A percentile compares a stretch with the other conserved stretches of the same genome.
Conservation (phyloP, 1,140 invertebrate genomes). For the Zaprionus vittiger region DNA sequence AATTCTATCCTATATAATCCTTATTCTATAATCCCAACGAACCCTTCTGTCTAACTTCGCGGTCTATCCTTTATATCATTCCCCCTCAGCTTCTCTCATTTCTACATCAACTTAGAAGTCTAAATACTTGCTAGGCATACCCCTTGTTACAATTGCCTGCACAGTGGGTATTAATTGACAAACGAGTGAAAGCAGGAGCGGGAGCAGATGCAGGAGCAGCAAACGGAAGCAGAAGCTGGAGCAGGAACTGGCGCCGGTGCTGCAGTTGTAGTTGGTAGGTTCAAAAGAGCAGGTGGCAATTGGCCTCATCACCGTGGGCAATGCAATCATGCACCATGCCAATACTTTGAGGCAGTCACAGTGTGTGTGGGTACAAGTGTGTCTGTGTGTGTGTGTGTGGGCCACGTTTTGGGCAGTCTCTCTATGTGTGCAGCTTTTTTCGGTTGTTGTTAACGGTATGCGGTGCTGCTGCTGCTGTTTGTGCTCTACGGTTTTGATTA, state of each 20-base stretch:
- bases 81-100: too few species aligned
- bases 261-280: neutral
- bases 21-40: too few species aligned
- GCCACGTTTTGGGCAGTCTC: neutral
- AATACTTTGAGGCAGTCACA: slow-evolving; percentile 38
- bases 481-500: slow-evolving; percentile 60
- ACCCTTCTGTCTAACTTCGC: too few species aligned
- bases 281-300: slow-evolving; percentile 43
- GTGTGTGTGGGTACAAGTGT: neutral
- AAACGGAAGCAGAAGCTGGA: neutral
- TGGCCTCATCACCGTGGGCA: slow-evolving; percentile 44
- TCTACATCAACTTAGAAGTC: too few species aligned
- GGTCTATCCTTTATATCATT: too few species aligned
- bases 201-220: neutral
- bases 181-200: neutral
- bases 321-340: slow-evolving; percentile 56
- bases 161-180: neutral
- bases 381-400: neutral
- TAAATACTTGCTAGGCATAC: neutral
- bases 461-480: slow-evolving; percentile 1
- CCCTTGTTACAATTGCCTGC: neutral
- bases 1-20: too few species aligned
- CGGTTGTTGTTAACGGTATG: slow-evolving; percentile 10
- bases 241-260: neutral
- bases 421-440: slow-evolving; percentile 1